Conservation (phyloP, 2,797 vertebrate genomes). For the Sebastolobus alascanus region DNA sequence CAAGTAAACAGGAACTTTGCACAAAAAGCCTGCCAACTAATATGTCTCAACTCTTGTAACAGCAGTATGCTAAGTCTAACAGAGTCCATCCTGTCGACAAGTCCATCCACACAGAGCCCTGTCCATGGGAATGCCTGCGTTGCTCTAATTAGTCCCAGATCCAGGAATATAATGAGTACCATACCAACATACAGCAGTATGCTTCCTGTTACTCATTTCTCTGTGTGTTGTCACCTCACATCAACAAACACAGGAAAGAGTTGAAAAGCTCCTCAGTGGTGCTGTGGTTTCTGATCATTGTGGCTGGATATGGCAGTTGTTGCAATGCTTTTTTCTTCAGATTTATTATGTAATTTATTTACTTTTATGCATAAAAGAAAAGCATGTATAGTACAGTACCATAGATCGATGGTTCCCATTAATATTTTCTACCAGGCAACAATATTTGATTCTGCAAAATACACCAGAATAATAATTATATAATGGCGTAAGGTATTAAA, state of each 20-base stretch:
- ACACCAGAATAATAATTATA: background rate
- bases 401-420: background rate
- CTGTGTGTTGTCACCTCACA: constrained; percentile 29
- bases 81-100: constrained; percentile 22
- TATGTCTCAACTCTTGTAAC: background rate
- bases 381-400: background rate
- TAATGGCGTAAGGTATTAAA: background rate
- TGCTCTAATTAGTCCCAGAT: constrained; percentile 65
- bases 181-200: constrained; percentile 40
- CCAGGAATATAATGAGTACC: constrained; percentile 62
- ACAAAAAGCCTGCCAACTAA: background rate
- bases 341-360: background rate
- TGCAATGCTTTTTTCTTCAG: background rate
- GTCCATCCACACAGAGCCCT: constrained; percentile 21
- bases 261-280: background rate
- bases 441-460: background rate
- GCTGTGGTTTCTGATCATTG: background rate
- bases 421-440: background rate
- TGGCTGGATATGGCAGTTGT: background rate
- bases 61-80: background rate
- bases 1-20: background rate
- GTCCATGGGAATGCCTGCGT: constrained; percentile 58
- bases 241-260: constrained; percentile 26
- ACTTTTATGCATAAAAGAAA: background rate
- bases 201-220: constrained; percentile 17